Evolutionary conservation across 2,888 invertebrate species (phyloP), one percentile per base, ranked within the genome.

Genomic region (Dermolepida albohirtum): DNA sequence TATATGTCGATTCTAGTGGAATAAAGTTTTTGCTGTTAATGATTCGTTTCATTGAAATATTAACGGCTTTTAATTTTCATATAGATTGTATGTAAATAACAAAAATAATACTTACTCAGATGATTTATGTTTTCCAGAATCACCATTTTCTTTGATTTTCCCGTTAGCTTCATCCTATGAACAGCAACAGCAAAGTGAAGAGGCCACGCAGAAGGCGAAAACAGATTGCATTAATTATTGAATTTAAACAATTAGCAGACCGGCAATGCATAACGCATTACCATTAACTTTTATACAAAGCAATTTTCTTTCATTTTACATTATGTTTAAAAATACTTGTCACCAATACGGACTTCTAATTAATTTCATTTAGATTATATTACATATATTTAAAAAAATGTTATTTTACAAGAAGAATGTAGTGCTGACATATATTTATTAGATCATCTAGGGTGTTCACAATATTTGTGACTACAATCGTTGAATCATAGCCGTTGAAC

Each of bases 121-220:
- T 29, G 84, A 81, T 73, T 85, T 84, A 72, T 78, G 79, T 70
- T 77, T 80, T 55, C 84, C 85, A 71, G 84, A 81, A 73, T 88
- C 89, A 75, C 87, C 88, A 81, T 91, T 87, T 79, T 87, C 90
- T 79, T 86, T 88, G 76, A 87, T 84, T 81, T 85, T 86, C 79
- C 86, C 86, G 75, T 82, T 80, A 73, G 78, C 77, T 76, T 85
- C 86, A 78, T 85, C 85, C 85, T 86, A 85, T 76, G 84, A 85
- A 84, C 84, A 84, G 84, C 83, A 84, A 80, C 80, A 81, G 79
- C 80, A 81, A 80, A 78, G 79, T 80, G 80, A 78, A 79, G 78
- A 71, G 74, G 71, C 74, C 74, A 73, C 72, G 72, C 72, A 72
- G 75, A 71, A 72, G 81, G 73, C 74, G 71, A 77, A 82, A 84